Evolutionary conservation across 2,113 vertebrate genomes (phyloP).

Genomic region (Grantiella picta): DNA sequence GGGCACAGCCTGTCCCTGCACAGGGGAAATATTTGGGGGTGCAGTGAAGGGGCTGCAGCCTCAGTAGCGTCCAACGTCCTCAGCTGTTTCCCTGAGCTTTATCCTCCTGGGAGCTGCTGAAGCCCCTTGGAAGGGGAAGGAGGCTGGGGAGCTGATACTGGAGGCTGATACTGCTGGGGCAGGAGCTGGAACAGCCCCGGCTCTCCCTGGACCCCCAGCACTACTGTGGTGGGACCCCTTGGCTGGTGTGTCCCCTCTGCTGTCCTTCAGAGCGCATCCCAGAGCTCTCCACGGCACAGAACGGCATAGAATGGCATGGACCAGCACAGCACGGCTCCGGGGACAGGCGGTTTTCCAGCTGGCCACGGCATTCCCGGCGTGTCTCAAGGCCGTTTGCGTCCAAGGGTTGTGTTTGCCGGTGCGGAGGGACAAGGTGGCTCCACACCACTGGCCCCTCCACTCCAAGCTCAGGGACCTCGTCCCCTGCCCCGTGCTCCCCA

Average conservation of each 20-base stretch:
- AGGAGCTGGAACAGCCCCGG: neutral
- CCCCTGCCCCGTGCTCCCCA: neutral
- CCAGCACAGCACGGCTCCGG: neutral
- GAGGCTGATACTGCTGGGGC: neutral
- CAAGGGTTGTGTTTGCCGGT: neutral
- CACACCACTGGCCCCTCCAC: neutral
- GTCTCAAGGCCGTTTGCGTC: neutral
- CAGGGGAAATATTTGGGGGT: neutral
- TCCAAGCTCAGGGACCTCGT: neutral
- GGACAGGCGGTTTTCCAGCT: neutral
- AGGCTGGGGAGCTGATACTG: neutral
- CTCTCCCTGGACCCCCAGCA: neutral
- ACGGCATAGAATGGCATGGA: neutral
- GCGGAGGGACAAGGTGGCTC: neutral
- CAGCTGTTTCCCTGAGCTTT: neutral
- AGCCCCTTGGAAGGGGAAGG: rapidly evolving
- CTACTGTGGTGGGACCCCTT: rapidly evolving
- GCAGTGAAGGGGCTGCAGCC: neutral
- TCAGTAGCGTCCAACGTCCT: rapidly evolving
- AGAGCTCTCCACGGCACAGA: neutral
- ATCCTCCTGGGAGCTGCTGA: neutral
- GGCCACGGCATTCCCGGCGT: neutral
- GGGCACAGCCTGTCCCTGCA: no score
- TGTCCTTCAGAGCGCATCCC: neutral
- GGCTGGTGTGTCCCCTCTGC: neutral